These are phyloP conservation scores for Rostratula benghalensis DNA, from an alignment of 2,113 vertebrate genomes.

Conservation along the genomic window DNA sequence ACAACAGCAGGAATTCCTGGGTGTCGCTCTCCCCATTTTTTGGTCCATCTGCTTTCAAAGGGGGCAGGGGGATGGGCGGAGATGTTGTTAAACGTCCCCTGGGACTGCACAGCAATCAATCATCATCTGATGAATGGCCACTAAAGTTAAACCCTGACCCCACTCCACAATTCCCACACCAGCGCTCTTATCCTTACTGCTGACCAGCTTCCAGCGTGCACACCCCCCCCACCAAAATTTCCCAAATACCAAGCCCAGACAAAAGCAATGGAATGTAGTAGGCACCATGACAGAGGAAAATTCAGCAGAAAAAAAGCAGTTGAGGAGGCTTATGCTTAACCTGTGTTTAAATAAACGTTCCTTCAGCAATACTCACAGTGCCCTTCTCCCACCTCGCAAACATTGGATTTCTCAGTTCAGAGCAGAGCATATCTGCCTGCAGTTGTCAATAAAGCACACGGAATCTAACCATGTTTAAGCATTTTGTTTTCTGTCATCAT, in stretches of 20 bases:
- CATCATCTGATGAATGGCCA: slow-evolving; percentile 84
- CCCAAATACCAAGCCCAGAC: slow-evolving; percentile 79
- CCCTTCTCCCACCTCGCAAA: not conserved
- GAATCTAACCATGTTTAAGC: not conserved
- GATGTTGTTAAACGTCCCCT: slow-evolving; percentile 72
- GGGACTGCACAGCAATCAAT: slow-evolving; percentile 81
- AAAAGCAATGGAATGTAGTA: slow-evolving; percentile 80
- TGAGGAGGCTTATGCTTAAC: slow-evolving; percentile 24
- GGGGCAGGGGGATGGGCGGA: slow-evolving; percentile 56
- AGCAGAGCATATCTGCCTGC: not conserved
- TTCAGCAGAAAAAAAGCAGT: slow-evolving; percentile 58
- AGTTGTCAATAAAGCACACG: not conserved
- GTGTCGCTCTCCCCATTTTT: slow-evolving; percentile 68
- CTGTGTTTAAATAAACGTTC: slow-evolving; percentile 11
- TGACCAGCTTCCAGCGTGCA: slow-evolving; percentile 56
- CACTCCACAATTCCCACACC: slow-evolving; percentile 71
- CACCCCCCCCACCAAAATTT: slow-evolving; percentile 74
- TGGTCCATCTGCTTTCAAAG: slow-evolving; percentile 73
- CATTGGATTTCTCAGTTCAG: not conserved
- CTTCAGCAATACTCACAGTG: not conserved
- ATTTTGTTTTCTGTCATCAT: not conserved
- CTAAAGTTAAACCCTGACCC: slow-evolving; percentile 82
- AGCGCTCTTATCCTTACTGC: slow-evolving; percentile 44
- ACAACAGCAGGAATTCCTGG: slow-evolving; percentile 76
- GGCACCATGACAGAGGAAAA: slow-evolving; percentile 30